These are phyloP conservation scores for Trematomus bernacchii DNA, from an alignment of 2,797 vertebrate species.

Conservation along the genomic window DNA sequence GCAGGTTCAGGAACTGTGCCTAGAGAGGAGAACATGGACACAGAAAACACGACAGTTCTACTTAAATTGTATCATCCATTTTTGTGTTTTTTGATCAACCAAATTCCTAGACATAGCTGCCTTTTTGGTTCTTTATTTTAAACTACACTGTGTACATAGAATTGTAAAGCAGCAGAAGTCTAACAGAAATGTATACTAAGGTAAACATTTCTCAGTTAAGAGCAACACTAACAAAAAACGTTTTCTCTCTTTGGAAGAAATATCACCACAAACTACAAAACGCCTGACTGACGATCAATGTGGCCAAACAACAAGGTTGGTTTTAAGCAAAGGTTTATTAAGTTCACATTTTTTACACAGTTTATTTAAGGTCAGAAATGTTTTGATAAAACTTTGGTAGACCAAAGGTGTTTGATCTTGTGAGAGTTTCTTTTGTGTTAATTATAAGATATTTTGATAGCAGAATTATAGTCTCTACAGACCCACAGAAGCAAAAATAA, in stretches of 20 bases:
- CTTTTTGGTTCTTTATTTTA: not conserved
- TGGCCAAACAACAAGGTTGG: too few relatives aligned
- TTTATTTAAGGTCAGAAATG: too few relatives aligned
- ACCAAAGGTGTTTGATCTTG: too few relatives aligned
- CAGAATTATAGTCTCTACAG: too few relatives aligned
- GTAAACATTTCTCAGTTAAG: not conserved
- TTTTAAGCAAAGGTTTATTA: too few relatives aligned
- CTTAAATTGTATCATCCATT: not conserved
- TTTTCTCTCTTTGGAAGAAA: not conserved
- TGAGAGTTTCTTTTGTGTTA: too few relatives aligned
- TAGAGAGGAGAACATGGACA: slow-evolving; percentile 52
- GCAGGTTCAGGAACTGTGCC: slow-evolving; percentile 92
- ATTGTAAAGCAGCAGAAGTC: too few relatives aligned
- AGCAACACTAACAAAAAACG: not conserved
- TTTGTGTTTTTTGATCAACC: not conserved
- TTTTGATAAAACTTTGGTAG: too few relatives aligned
- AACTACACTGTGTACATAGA: not conserved
- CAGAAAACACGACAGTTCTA: not conserved
- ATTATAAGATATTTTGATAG: too few relatives aligned
- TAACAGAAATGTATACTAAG: not conserved
- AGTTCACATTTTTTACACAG: too few relatives aligned
- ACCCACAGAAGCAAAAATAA: too few relatives aligned
- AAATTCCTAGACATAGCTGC: not conserved
- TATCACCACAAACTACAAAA: not conserved
- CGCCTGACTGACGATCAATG: too few relatives aligned